phyloP scores from a whole-genome alignment of 2,113 vertebrate genomes.

The Lampris megalopsis region DNA sequence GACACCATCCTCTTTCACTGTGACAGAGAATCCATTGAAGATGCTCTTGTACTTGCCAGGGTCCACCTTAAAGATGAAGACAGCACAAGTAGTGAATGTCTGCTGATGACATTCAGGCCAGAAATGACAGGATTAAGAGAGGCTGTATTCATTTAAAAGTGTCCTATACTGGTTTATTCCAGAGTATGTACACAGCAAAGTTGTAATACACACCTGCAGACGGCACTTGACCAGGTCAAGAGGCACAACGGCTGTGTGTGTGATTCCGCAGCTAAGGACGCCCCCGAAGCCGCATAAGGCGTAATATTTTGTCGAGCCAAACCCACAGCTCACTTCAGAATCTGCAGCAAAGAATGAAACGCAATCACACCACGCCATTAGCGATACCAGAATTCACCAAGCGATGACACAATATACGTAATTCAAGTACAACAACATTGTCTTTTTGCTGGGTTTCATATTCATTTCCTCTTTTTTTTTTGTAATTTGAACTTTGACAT shows the following conservation, averaged over 20 bases:
- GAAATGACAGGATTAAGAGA: neutral
- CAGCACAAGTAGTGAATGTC: neutral
- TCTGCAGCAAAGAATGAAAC: constrained; percentile 83
- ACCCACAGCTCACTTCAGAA: constrained; percentile 89
- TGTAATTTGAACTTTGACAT: too few species aligned
- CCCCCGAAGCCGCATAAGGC: constrained; percentile 98
- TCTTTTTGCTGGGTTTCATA: too few species aligned
- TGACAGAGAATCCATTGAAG: constrained; percentile 93
- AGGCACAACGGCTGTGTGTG: constrained; percentile 96
- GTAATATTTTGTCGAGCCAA: constrained; percentile 96
- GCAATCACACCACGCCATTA: constrained; percentile 56
- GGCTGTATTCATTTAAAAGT: neutral
- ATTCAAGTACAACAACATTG: neutral
- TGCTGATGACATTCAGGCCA: neutral
- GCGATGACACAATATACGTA: constrained; percentile 13
- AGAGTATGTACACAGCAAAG: too few species aligned
- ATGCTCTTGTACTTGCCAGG: constrained; percentile 96
- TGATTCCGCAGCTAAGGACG: constrained; percentile 97
- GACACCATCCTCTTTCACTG: constrained; percentile 92
- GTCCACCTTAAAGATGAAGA: constrained; percentile 84
- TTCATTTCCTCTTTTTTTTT: too few species aligned
- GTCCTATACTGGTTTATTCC: constrained; percentile 82
- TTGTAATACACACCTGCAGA: constrained; percentile 92
- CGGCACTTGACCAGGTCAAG: constrained; percentile 99
- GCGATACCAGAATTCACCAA: constrained; percentile 13